A percentile compares a stretch with the other conserved stretches of the same genome.
phyloP scores from a whole-genome alignment of 23 tunicate genomes.

The Halocynthia aurantium region DNA sequence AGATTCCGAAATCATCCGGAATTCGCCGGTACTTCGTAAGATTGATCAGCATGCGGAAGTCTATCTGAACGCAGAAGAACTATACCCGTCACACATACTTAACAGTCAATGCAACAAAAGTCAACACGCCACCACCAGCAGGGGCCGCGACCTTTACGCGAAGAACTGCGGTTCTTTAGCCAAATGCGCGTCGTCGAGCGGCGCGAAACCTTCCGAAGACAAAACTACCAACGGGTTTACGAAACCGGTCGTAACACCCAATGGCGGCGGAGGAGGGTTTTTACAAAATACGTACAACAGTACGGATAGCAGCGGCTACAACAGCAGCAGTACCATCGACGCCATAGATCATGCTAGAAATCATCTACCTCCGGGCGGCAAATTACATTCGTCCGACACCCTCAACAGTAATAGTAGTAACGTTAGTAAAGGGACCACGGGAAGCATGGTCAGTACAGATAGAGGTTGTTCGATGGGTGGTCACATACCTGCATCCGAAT shows the following conservation, averaged over 20 bases:
- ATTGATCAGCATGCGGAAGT: conserved; percentile 18
- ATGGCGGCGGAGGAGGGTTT: conserved; percentile 42
- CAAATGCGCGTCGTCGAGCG: conserved; percentile 1
- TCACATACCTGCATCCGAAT: conserved; percentile 43
- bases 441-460: conserved; percentile 19
- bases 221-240: not conserved
- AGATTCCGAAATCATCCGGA: conserved; percentile 9
- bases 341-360: conserved; percentile 46
- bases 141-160: not conserved
- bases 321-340: conserved; percentile 85
- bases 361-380: conserved; percentile 6
- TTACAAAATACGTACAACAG: conserved; percentile 86
- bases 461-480: conserved; percentile 36
- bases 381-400: conserved; percentile 7
- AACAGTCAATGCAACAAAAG: conserved; percentile 7
- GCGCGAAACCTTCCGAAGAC: conserved; percentile 4
- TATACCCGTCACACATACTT: conserved; percentile 24
- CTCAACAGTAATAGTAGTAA: conserved; percentile 23
- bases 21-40: not conserved
- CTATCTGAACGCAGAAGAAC: conserved; percentile 32
- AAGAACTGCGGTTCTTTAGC: not conserved
- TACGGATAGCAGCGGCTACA: conserved; percentile 92
- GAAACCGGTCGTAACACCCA: conserved; percentile 21
- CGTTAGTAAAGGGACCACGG: conserved; percentile 9
- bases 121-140: conserved; percentile 8